phyloP scores from a whole-genome alignment of 2,113 vertebrate species.

The Nerophis ophidion region DNA sequence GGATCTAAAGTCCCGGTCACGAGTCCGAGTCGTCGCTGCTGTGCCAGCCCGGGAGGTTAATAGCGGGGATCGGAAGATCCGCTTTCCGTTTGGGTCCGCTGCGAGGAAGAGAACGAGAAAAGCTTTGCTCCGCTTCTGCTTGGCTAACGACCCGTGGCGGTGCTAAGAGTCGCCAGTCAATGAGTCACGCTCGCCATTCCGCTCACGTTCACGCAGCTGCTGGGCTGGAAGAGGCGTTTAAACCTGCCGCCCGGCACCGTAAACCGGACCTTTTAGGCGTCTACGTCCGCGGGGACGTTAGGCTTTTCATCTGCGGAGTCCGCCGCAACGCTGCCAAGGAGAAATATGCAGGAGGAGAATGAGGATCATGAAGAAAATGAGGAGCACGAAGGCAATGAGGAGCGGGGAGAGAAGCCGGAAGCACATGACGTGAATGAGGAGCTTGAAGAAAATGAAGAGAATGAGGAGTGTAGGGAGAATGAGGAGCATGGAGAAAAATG shows the following conservation, averaged over 20 bases:
- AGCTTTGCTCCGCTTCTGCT: no score
- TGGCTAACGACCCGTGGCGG: neutral
- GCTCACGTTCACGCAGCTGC: neutral
- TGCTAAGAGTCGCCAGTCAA: neutral
- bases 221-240: neutral
- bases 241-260: neutral
- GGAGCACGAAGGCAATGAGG: no score
- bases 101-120: neutral
- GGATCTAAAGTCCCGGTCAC: slow-evolving; percentile 2
- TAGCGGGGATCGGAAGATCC: neutral
- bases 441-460: no score
- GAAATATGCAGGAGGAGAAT: no score
- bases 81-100: neutral
- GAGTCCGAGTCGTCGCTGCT: neutral
- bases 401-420: neutral
- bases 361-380: neutral
- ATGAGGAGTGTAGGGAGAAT: no score
- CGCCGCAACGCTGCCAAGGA: neutral
- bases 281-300: neutral
- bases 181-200: neutral
- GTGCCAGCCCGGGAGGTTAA: neutral
- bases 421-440: no score
- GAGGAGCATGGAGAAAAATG: no score
- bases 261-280: neutral
- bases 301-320: neutral